These are phyloP conservation scores for Ecliptopera silaceata DNA, from an alignment of 2,888 invertebrate species.

Conservation along the genomic window DNA sequence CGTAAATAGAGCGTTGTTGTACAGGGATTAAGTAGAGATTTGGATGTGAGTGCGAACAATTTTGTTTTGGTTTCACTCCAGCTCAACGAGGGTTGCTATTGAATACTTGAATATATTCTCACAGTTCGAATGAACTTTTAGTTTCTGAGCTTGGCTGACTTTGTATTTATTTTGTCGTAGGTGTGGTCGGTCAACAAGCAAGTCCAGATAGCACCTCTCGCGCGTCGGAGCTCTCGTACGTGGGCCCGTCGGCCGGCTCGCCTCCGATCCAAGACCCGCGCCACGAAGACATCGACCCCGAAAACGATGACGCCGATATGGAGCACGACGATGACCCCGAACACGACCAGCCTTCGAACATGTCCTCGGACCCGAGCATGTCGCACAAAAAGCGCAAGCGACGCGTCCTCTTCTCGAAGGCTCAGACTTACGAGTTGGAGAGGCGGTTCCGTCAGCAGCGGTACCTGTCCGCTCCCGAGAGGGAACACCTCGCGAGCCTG, in stretches of 20 bases:
- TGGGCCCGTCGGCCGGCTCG: constrained; percentile 67
- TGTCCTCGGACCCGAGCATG: constrained; percentile 70
- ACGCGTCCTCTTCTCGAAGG: constrained; percentile 97
- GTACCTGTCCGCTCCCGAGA: constrained; percentile 98
- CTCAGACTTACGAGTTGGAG: constrained; percentile 98
- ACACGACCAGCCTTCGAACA: constrained; percentile 65
- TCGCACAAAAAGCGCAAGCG: constrained; percentile 96
- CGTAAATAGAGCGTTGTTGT: constrained; percentile 65
- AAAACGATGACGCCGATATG: constrained; percentile 79
- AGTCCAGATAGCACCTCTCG: constrained; percentile 95
- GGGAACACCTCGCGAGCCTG: constrained; percentile 97
- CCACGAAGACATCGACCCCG: constrained; percentile 61
- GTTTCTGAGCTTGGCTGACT: constrained; percentile 6
- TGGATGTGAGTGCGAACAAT: constrained; percentile 58
- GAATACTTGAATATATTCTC: constrained; percentile 15
- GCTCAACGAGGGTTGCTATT: constrained; percentile 15
- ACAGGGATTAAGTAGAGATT: constrained; percentile 68
- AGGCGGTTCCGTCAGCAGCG: constrained; percentile 97
- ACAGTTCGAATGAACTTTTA: constrained; percentile 8
- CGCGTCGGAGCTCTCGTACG: constrained; percentile 88
- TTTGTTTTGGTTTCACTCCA: constrained; percentile 40
- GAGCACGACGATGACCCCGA: constrained; percentile 85
- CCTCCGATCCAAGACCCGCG: constrained; percentile 64
- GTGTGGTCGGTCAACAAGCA: constrained; percentile 86
- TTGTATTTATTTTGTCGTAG: constrained; percentile 56